Conservation (phyloP, 2,888 invertebrate genomes). For the Dryomyza anilis region DNA sequence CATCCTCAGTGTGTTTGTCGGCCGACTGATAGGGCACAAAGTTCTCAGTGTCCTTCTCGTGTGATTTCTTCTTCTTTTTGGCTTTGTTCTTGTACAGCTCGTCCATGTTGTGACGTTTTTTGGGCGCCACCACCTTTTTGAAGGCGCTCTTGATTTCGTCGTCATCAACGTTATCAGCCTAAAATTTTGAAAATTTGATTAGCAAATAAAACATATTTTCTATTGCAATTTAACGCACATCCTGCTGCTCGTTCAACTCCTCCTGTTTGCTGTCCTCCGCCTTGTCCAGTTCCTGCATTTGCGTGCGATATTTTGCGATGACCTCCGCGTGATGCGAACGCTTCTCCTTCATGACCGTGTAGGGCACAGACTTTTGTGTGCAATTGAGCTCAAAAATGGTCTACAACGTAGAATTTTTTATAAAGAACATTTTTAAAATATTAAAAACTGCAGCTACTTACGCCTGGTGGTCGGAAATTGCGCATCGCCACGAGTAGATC, state of each 20-base stretch:
- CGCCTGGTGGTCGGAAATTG: slow-evolving; percentile 55
- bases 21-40: slow-evolving; percentile 85
- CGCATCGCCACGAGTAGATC: slow-evolving; percentile 57
- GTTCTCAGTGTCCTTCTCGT: slow-evolving; percentile 74
- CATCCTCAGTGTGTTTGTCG: slow-evolving; percentile 81
- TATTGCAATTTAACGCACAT: no score
- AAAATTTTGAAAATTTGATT: slow-evolving; percentile 29
- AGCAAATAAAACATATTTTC: no score
- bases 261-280: slow-evolving; percentile 45
- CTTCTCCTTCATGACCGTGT: slow-evolving; percentile 86
- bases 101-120: slow-evolving; percentile 63
- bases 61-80: slow-evolving; percentile 63
- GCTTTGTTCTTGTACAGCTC: slow-evolving; percentile 66
- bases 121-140: slow-evolving; percentile 64
- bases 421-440: not conserved
- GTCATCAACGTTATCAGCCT: slow-evolving; percentile 62
- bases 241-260: not conserved
- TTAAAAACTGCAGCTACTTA: slow-evolving; percentile 38
- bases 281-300: slow-evolving; percentile 52
- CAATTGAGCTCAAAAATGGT: slow-evolving; percentile 93
- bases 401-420: slow-evolving; percentile 34
- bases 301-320: slow-evolving; percentile 60
- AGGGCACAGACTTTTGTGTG: slow-evolving; percentile 77
- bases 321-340: slow-evolving; percentile 72
- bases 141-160: slow-evolving; percentile 67